These are phyloP conservation scores for Sphaerophoria taeniata DNA, from an alignment of 2,888 invertebrate genomes.

Conservation along the genomic window DNA sequence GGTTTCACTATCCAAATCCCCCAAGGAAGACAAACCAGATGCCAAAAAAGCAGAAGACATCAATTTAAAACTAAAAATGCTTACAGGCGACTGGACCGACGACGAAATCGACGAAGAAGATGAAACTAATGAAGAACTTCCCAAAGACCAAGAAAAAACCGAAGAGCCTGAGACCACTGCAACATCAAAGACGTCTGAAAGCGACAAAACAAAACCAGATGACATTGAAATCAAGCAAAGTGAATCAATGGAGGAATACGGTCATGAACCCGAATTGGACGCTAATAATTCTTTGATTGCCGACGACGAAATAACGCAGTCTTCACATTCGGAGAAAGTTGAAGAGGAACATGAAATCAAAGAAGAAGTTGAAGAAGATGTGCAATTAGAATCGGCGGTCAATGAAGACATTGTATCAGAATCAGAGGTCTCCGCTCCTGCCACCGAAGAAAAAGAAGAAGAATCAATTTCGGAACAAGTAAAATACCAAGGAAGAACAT, in stretches of 20 bases:
- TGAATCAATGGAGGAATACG: constrained; percentile 42
- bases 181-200: background rate
- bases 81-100: constrained; percentile 82
- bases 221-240: constrained; percentile 36
- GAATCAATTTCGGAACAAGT: background rate
- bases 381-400: constrained; percentile 1
- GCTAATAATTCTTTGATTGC: background rate
- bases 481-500: constrained; percentile 9
- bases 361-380: constrained; percentile 29
- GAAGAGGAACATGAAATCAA: constrained; percentile 14
- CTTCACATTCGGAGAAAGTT: constrained; percentile 29
- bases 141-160: constrained; percentile 34
- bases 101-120: constrained; percentile 79
- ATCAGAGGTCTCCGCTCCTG: constrained; percentile 66
- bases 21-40: constrained; percentile 70
- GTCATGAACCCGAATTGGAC: constrained; percentile 62
- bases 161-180: background rate
- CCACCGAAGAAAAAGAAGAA: constrained; percentile 79
- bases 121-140: constrained; percentile 20
- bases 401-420: constrained; percentile 75
- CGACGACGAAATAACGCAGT: constrained; percentile 45
- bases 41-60: constrained; percentile 79
- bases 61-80: constrained; percentile 80
- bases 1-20: constrained; percentile 28
- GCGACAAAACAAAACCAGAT: constrained; percentile 39